A percentile compares a stretch with the other conserved stretches of the same genome.
Conservation (phyloP, 2,113 vertebrate genomes). For the Corvus cornix region DNA sequence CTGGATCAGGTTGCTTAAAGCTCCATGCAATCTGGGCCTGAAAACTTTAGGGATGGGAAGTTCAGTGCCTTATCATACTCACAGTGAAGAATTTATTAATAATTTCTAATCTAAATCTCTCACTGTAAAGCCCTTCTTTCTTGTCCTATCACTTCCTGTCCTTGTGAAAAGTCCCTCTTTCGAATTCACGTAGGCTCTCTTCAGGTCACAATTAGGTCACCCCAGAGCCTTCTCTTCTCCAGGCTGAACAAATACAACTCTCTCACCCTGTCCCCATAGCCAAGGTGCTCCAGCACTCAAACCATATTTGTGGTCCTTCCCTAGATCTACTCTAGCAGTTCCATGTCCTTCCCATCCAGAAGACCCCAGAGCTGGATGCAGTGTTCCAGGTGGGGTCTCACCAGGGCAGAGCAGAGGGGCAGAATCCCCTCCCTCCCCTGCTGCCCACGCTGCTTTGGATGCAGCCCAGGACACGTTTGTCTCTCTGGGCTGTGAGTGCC, state of each 20-base stretch:
- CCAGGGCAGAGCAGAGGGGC: neutral
- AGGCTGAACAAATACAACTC: neutral
- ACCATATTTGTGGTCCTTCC: neutral
- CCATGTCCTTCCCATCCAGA: neutral
- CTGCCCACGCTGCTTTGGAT: neutral
- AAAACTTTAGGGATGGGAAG: neutral
- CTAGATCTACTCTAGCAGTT: rapidly evolving
- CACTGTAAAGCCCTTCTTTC: neutral
- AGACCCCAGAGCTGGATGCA: neutral
- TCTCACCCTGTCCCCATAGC: no score
- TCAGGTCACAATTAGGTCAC: no score
- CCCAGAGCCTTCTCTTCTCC: neutral
- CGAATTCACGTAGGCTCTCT: neutral
- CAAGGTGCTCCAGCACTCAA: neutral
- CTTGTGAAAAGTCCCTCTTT: neutral
- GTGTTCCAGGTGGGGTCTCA: neutral
- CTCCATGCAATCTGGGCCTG: neutral
- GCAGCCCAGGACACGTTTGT: neutral
- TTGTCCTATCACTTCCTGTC: neutral
- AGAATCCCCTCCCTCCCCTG: neutral
- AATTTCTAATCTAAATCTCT: neutral
- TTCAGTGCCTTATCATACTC: neutral
- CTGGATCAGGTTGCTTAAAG: neutral
- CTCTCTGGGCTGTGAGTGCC: no score
- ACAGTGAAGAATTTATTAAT: neutral